Evolutionary conservation across 2,113 vertebrate species (phyloP).

Genomic region (Platysternon megacephalum): DNA sequence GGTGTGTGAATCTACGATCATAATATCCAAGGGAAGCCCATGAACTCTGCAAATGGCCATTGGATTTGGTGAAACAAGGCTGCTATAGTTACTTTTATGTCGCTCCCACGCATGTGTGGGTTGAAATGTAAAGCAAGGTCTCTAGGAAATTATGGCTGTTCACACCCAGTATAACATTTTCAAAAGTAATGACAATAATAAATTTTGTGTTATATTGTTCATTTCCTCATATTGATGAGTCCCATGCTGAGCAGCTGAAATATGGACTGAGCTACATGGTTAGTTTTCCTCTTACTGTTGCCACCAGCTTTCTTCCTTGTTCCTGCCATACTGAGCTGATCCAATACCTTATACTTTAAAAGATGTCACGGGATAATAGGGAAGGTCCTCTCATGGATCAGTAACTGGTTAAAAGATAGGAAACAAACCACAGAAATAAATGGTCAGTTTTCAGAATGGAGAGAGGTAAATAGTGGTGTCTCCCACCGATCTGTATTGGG

Average conservation of each 20-base stretch:
- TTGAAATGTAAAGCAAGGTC: neutral
- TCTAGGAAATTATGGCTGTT: neutral
- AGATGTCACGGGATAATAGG: neutral
- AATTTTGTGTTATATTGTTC: neutral
- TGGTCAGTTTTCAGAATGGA: no score
- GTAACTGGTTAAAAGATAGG: neutral
- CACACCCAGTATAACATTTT: neutral
- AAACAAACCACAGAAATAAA: no score
- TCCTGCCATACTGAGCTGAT: neutral
- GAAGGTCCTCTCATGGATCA: neutral
- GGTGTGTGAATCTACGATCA: neutral
- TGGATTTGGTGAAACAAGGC: neutral
- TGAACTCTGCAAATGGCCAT: neutral
- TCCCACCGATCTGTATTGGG: no score
- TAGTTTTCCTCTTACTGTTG: neutral
- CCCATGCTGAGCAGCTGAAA: neutral
- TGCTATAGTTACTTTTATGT: neutral
- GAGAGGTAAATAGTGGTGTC: no score
- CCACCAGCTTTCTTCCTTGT: neutral
- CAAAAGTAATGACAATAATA: neutral
- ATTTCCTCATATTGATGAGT: neutral
- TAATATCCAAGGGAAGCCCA: accelerated
- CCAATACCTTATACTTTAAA: neutral
- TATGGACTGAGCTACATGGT: neutral
- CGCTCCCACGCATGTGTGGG: neutral